A percentile compares a stretch with the other conserved stretches of the same genome.
phyloP scores from a whole-genome alignment of 2,113 vertebrate genomes.

The Corythoichthys intestinalis region DNA sequence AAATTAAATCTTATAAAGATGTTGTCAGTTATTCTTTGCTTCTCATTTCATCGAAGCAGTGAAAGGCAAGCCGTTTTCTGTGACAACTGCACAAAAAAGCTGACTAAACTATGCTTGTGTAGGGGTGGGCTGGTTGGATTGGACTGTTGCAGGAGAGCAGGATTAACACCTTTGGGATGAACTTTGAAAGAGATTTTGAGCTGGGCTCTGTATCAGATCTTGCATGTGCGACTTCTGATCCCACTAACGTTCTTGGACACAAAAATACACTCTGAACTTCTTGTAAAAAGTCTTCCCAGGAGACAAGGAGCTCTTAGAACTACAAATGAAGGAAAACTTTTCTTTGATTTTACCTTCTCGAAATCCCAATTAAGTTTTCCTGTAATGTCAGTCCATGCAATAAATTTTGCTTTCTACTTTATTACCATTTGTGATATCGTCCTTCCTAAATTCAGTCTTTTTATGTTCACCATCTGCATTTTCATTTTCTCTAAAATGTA shows the following conservation, averaged over 20 bases:
- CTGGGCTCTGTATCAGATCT: not conserved
- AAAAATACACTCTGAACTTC: not conserved
- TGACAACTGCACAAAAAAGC: not conserved
- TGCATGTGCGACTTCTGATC: not conserved
- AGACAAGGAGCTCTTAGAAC: not conserved
- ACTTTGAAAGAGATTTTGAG: not conserved
- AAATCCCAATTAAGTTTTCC: not conserved
- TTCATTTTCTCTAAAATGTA: constrained; percentile 35
- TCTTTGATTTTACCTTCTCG: not conserved
- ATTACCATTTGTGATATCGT: not conserved
- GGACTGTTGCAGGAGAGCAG: too few species aligned
- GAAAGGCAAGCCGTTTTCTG: not conserved
- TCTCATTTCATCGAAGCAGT: not conserved
- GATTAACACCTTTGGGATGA: not conserved
- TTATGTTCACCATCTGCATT: not conserved
- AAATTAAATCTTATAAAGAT: too few species aligned
- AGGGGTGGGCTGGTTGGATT: not conserved
- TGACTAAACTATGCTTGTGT: not conserved
- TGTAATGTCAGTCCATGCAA: not conserved
- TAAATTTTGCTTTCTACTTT: not conserved
- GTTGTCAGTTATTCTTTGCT: too few species aligned
- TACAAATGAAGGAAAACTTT: not conserved
- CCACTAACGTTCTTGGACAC: not conserved
- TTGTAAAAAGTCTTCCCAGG: not conserved
- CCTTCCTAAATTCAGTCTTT: constrained; percentile 2